Evolutionary conservation across 2,113 vertebrate genomes (phyloP).

Genomic region (Ia io): DNA sequence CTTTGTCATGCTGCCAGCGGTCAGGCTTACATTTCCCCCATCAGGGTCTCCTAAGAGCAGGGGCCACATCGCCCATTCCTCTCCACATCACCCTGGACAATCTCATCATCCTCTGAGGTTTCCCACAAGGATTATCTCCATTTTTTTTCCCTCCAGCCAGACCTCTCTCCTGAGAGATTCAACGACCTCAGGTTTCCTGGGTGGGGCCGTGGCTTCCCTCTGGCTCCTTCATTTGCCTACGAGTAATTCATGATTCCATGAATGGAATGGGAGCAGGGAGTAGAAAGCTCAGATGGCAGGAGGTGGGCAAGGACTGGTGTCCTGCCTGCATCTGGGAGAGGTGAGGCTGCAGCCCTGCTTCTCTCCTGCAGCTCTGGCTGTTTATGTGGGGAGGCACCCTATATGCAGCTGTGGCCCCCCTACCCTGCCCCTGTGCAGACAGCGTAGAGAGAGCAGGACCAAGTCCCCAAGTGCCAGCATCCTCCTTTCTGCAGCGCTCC

Average conservation of each 20-base stretch:
- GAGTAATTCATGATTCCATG: not conserved
- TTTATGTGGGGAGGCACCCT: not conserved
- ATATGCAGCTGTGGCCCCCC: not conserved
- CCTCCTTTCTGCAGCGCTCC: not conserved
- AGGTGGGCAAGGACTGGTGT: not conserved
- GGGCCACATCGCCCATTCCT: not conserved
- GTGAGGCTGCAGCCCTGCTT: not conserved
- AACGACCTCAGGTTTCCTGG: not conserved
- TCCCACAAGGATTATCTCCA: no score
- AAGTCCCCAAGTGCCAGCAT: not conserved
- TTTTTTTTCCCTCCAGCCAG: not conserved
- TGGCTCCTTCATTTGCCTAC: not conserved
- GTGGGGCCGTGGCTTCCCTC: not conserved
- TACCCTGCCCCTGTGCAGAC: not conserved
- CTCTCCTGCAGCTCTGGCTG: not conserved
- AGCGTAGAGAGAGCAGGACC: not conserved
- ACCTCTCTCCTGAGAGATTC: not conserved
- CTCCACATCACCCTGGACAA: not conserved
- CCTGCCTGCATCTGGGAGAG: not conserved
- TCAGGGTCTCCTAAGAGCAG: not conserved
- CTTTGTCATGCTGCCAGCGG: not conserved
- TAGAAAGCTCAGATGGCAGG: not conserved
- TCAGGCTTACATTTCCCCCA: not conserved
- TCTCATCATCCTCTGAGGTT: not conserved
- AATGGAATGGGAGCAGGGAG: not conserved